Evolutionary conservation across 2,113 vertebrate genomes (phyloP).

Genomic region (Heterotis niloticus): DNA sequence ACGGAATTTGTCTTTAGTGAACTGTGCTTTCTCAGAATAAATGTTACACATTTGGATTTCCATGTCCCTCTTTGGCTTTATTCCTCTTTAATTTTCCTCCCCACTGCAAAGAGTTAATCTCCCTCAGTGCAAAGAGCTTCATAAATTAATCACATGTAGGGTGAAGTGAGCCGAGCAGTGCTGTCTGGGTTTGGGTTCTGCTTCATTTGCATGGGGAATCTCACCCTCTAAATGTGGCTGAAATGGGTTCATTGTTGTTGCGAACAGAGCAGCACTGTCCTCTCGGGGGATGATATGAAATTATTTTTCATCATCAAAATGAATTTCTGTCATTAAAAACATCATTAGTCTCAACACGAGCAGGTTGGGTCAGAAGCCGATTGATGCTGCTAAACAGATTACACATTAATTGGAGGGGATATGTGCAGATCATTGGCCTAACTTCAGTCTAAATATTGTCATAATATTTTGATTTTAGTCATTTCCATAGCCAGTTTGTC

Average conservation of each 20-base stretch:
- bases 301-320: neutral
- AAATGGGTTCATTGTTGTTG: conserved; percentile 2
- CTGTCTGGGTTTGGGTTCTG: conserved; percentile 15
- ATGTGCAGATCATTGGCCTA: neutral
- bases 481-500: conserved; percentile 16
- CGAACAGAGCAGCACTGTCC: neutral
- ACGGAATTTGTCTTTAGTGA: neutral
- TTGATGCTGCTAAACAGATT: neutral
- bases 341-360: neutral
- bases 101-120: conserved; percentile 4
- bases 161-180: conserved; percentile 2
- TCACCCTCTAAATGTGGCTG: neutral
- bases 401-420: neutral
- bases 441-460: neutral
- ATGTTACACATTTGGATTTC: neutral
- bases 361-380: neutral
- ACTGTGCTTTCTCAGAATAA: conserved; percentile 15
- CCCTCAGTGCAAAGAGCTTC: neutral
- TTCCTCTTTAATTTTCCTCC: neutral
- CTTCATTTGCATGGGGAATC: conserved; percentile 12
- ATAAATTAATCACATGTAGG: conserved; percentile 20
- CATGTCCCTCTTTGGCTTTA: neutral
- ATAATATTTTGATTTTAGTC: conserved; percentile 9
- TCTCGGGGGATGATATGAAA: neutral
- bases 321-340: neutral